These are phyloP conservation scores for Bufotes viridis DNA, from an alignment of 2,797 vertebrate genomes.

Conservation along the genomic window DNA sequence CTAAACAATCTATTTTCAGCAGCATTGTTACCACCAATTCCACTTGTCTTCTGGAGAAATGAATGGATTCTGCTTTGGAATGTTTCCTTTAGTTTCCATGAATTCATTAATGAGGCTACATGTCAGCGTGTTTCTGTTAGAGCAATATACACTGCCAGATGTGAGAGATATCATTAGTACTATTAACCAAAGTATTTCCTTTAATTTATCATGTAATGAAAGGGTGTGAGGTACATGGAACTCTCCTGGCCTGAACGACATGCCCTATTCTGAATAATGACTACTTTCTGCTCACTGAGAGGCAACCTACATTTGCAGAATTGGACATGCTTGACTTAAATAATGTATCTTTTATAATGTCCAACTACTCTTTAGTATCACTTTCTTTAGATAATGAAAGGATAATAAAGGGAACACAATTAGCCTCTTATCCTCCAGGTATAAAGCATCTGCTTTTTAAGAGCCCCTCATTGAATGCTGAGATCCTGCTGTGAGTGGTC, in stretches of 20 bases:
- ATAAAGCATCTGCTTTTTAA: slow-evolving; percentile 54
- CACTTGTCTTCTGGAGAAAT: slow-evolving; percentile 28
- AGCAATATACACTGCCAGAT: slow-evolving; percentile 60
- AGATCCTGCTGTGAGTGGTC: slow-evolving; percentile 47
- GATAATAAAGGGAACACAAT: slow-evolving; percentile 53
- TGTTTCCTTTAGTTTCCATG: background rate
- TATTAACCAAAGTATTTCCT: slow-evolving; percentile 62
- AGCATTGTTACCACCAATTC: background rate
- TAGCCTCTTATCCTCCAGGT: slow-evolving; percentile 58
- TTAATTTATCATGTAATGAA: slow-evolving; percentile 62
- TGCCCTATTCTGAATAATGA: slow-evolving; percentile 48
- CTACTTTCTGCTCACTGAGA: slow-evolving; percentile 18
- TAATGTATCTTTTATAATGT: slow-evolving; percentile 36
- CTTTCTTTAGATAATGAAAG: slow-evolving; percentile 50
- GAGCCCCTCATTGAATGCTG: slow-evolving; percentile 43
- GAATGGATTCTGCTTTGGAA: background rate
- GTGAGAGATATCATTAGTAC: slow-evolving; percentile 36
- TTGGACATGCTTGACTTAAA: slow-evolving; percentile 54
- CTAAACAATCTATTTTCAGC: background rate
- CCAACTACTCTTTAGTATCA: slow-evolving; percentile 45
- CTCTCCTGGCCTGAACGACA: slow-evolving; percentile 15
- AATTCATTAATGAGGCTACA: slow-evolving; percentile 28
- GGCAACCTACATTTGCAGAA: slow-evolving; percentile 26
- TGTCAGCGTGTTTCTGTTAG: slow-evolving; percentile 22
- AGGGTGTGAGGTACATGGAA: slow-evolving; percentile 28